Percentiles rank a stretch among this genome's conserved stretches.
phyloP scores from a whole-genome alignment of 53 echinoderm and acorn worm species.

The Patiria pectinifera region DNA sequence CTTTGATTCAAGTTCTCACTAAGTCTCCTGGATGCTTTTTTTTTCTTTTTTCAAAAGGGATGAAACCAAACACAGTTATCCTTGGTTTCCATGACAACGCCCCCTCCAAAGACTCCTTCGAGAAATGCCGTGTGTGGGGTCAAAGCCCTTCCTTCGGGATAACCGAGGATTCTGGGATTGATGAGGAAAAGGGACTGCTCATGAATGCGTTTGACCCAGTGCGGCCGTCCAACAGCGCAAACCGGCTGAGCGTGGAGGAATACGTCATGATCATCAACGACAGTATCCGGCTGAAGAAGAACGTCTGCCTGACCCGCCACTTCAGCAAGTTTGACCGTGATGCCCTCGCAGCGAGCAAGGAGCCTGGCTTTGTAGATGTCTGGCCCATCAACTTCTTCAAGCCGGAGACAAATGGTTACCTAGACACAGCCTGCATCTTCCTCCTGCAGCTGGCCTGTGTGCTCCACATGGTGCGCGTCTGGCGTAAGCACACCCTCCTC shows the following conservation, averaged over 20 bases:
- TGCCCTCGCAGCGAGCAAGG: constrained; percentile 33
- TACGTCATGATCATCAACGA: constrained; percentile 86
- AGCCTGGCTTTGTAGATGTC: constrained; percentile 73
- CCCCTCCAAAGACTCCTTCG: constrained; percentile 68
- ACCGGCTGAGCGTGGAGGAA: constrained; percentile 56
- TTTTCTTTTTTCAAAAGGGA: constrained; percentile 63
- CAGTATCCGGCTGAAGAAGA: constrained; percentile 80
- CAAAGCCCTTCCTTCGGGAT: constrained; percentile 7
- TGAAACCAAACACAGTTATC: constrained; percentile 94
- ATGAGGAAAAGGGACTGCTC: constrained; percentile 66
- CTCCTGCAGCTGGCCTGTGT: constrained; percentile 93
- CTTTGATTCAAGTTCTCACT: not conserved
- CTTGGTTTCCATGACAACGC: constrained; percentile 90
- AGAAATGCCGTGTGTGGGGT: constrained; percentile 26
- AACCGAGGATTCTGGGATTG: constrained; percentile 31
- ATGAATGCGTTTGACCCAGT: constrained; percentile 73
- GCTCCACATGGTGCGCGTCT: constrained; percentile 91
- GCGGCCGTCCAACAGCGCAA: constrained; percentile 45
- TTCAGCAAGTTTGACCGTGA: constrained; percentile 80
- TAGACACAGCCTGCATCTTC: constrained; percentile 95
- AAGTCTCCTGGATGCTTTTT: not conserved
- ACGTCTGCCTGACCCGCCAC: constrained; percentile 85
- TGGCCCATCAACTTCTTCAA: constrained; percentile 99
- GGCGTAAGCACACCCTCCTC: constrained; percentile 76
- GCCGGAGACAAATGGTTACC: constrained; percentile 90